A percentile compares a stretch with the other conserved stretches of the same genome.
Evolutionary conservation across 2,797 vertebrate genomes (phyloP).

Genomic region (Rhabdophis nuchalis): DNA sequence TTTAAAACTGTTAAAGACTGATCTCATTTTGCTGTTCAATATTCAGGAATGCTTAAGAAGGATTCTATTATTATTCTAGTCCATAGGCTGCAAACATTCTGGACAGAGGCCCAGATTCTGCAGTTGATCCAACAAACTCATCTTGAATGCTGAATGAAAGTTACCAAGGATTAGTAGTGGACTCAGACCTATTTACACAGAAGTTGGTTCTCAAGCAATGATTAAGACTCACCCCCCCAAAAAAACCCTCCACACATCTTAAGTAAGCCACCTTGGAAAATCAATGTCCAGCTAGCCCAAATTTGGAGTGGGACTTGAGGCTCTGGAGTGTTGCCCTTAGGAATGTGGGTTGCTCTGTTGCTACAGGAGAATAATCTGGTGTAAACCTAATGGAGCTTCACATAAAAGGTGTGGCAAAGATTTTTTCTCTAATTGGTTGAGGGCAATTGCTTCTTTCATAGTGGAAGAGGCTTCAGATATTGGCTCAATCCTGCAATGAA

Average conservation of each 20-base stretch:
- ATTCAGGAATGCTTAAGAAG: neutral
- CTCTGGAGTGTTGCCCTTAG: neutral
- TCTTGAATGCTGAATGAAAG: neutral
- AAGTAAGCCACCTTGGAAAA: neutral
- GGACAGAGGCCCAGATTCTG: neutral
- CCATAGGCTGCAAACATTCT: neutral
- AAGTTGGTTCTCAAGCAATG: neutral
- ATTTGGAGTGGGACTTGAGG: neutral
- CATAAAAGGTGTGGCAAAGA: neutral
- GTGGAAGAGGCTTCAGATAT: neutral
- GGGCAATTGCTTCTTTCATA: neutral
- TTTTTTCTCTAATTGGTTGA: neutral
- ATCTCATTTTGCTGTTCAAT: neutral
- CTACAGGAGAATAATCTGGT: neutral
- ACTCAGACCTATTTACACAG: neutral
- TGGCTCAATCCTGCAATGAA: neutral
- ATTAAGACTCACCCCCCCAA: neutral
- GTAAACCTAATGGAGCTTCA: neutral
- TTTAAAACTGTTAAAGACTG: neutral
- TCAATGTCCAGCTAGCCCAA: neutral
- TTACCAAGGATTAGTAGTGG: neutral
- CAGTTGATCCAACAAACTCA: neutral
- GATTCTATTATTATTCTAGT: neutral
- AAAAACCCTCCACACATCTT: neutral
- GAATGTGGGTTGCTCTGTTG: neutral